Percentiles rank a stretch among this genome's conserved stretches.
These are phyloP conservation scores for Amblyopsis rosae DNA, from an alignment of 2,113 vertebrate species.

Conservation along the genomic window DNA sequence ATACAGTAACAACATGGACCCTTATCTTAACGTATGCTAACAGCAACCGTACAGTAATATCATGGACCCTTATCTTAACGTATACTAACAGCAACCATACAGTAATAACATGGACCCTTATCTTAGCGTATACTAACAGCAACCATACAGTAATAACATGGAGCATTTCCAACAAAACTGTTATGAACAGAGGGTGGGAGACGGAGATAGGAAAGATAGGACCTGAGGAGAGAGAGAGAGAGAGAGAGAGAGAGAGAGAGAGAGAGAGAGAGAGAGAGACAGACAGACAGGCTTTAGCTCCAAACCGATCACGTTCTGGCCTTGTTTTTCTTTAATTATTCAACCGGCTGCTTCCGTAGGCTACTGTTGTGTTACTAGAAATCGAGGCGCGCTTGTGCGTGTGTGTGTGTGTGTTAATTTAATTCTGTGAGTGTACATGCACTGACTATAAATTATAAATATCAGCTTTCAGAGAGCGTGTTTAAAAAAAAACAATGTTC, in stretches of 20 bases:
- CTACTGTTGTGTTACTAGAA: constrained; percentile 7
- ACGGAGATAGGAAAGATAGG: neutral
- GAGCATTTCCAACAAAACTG: constrained; percentile 40
- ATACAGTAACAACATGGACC: no score
- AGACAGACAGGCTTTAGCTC: neutral
- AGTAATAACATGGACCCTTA: constrained; percentile 17
- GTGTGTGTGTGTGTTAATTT: neutral
- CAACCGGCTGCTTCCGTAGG: neutral
- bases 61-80: no score
- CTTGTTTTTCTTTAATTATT: constrained; percentile 16
- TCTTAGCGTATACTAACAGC: neutral
- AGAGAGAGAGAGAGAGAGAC: constrained; percentile 6
- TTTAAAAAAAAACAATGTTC: constrained; percentile 9
- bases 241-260: neutral
- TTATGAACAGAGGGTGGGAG: neutral
- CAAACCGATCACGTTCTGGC: constrained; percentile 7
- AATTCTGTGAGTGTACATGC: neutral
- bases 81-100: constrained; percentile 8
- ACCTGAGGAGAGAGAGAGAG: neutral
- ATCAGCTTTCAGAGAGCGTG: constrained; percentile 15
- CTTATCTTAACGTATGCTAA: no score
- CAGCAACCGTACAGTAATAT: no score
- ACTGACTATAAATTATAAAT: neutral
- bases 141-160: constrained; percentile 24
- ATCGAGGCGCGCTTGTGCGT: neutral